These are phyloP conservation scores for Zaprionus ornatus DNA, from an alignment of 1,140 invertebrate genomes.

Conservation along the genomic window DNA sequence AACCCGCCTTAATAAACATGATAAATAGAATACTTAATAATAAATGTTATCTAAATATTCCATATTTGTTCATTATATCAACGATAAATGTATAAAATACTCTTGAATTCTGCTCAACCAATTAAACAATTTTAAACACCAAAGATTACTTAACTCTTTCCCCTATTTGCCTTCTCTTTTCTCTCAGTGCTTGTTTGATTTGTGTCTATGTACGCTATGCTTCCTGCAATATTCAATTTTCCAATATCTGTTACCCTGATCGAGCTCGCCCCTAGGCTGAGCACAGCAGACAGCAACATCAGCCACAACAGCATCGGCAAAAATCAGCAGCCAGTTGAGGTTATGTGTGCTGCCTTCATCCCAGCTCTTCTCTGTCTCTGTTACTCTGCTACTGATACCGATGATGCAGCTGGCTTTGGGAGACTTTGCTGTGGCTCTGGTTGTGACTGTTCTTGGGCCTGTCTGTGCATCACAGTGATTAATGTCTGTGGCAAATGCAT, in stretches of 20 bases:
- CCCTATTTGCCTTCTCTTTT: neutral
- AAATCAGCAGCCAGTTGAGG: conserved; percentile 63
- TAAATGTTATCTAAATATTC: too few species aligned
- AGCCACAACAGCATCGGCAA: conserved; percentile 63
- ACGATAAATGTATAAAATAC: too few species aligned
- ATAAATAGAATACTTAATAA: too few species aligned
- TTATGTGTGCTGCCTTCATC: conserved; percentile 15
- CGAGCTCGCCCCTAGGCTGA: conserved; percentile 34
- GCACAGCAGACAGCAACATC: conserved; percentile 21
- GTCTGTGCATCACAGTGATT: conserved; percentile 83
- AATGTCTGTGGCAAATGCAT: conserved; percentile 83
- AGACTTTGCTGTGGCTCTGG: conserved; percentile 28
- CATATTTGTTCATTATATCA: too few species aligned
- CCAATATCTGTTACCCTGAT: conserved; percentile 73
- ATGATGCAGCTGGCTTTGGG: neutral
- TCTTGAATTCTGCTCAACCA: too few species aligned
- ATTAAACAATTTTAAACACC: too few species aligned
- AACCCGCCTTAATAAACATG: too few species aligned
- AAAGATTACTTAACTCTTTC: too few species aligned
- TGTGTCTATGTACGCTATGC: conserved; percentile 32
- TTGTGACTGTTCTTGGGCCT: conserved; percentile 47
- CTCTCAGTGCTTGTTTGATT: conserved; percentile 33
- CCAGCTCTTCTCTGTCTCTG: conserved; percentile 12
- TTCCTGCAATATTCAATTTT: conserved; percentile 81
- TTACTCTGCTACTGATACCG: conserved; percentile 19